Conservation (phyloP, 1,140 invertebrate genomes). For the Magallana gigas region DNA sequence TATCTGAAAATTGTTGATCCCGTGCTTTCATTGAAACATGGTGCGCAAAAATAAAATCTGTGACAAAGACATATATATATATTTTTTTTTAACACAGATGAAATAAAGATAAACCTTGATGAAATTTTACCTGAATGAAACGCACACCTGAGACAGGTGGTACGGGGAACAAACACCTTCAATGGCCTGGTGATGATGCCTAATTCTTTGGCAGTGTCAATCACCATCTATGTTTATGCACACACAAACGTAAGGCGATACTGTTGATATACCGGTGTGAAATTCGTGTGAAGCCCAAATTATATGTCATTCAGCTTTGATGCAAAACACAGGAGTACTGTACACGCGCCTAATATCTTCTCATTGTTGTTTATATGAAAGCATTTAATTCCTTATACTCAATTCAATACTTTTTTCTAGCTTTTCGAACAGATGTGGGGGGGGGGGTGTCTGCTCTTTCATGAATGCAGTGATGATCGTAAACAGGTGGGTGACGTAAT, state of each 20-base stretch:
- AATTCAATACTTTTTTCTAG: no score
- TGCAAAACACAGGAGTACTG: background rate
- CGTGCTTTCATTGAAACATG: no score
- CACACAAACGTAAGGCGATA: background rate
- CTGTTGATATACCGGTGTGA: background rate
- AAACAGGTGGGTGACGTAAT: no score
- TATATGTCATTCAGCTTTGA: background rate
- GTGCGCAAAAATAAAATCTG: background rate
- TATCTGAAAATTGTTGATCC: no score
- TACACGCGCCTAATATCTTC: background rate
- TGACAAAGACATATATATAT: background rate
- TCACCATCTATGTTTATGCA: background rate
- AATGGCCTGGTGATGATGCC: background rate
- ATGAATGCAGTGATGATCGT: no score
- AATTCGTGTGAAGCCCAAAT: conserved; percentile 28
- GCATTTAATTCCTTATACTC: no score
- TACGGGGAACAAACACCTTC: background rate
- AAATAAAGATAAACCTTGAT: background rate
- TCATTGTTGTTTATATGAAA: no score
- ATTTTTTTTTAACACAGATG: background rate
- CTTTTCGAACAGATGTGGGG: no score
- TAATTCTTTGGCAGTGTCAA: background rate
- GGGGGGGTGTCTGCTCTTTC: no score
- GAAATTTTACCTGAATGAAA: conserved; percentile 16
- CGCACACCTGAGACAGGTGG: background rate